Percentiles rank a stretch among this genome's conserved stretches.
phyloP scores from a whole-genome alignment of 2,113 vertebrate genomes.

The Toxotes chatareus region DNA sequence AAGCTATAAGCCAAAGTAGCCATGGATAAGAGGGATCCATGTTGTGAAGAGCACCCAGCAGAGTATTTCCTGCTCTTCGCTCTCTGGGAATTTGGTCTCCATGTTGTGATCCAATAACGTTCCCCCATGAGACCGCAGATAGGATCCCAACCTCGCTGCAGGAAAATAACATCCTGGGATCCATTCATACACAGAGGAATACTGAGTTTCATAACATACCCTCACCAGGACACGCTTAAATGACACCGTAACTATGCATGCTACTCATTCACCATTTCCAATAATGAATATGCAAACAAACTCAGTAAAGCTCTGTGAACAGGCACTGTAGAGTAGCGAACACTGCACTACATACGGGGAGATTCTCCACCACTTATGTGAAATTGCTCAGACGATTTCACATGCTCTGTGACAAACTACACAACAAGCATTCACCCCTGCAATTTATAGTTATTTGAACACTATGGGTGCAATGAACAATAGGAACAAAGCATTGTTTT shows the following conservation, averaged over 20 bases:
- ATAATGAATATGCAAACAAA: background rate
- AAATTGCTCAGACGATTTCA: conserved; percentile 42
- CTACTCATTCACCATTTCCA: conserved; percentile 14
- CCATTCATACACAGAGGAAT: conserved; percentile 56
- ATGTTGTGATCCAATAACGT: conserved; percentile 60
- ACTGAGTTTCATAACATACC: conserved; percentile 46
- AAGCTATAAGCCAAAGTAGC: conserved; percentile 27
- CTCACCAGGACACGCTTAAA: conserved; percentile 36
- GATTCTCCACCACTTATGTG: conserved; percentile 14
- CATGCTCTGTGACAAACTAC: conserved; percentile 42
- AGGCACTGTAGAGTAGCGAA: background rate
- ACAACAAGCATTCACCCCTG: conserved; percentile 49
- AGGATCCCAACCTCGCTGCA: conserved; percentile 50
- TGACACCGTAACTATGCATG: conserved; percentile 1
- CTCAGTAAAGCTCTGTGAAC: background rate
- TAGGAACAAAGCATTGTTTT: conserved; percentile 72
- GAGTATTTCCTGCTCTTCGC: conserved; percentile 32
- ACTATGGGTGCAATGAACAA: conserved; percentile 58
- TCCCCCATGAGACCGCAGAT: conserved; percentile 60
- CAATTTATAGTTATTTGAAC: conserved; percentile 59
- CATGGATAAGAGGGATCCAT: conserved; percentile 27
- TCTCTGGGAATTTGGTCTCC: conserved; percentile 67
- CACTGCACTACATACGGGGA: background rate
- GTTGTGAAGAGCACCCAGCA: conserved; percentile 45
- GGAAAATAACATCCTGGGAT: conserved; percentile 63